These are phyloP conservation scores for Ochropacha duplaris DNA, from an alignment of 2,888 invertebrate genomes.

Conservation along the genomic window DNA sequence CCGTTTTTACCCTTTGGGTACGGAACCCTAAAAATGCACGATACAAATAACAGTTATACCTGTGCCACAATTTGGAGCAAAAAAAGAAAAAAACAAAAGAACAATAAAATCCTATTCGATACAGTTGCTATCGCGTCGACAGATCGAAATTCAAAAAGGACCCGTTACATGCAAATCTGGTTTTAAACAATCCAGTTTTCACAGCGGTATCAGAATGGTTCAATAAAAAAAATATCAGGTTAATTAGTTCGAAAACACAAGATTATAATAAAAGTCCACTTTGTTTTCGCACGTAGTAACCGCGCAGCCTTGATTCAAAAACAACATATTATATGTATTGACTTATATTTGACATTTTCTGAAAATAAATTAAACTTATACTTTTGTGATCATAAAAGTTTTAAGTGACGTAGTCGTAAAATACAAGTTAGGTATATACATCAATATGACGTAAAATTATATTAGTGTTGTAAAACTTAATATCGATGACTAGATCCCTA, in stretches of 20 bases:
- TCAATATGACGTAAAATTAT: neutral
- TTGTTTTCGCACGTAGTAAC: conserved; percentile 3
- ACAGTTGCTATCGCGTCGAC: neutral
- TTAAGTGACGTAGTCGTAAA: neutral
- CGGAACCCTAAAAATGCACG: neutral
- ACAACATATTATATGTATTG: neutral
- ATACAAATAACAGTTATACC: neutral
- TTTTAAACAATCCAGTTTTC: neutral
- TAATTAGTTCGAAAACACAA: conserved; percentile 2
- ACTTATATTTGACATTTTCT: neutral
- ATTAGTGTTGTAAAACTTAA: neutral
- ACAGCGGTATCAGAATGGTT: neutral
- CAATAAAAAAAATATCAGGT: neutral
- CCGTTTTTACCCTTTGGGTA: no score
- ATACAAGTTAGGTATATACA: neutral
- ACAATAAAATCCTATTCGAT: neutral
- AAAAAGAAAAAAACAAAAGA: neutral
- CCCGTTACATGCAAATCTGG: conserved; percentile 3
- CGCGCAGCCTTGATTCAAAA: conserved; percentile 5
- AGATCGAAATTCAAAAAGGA: neutral
- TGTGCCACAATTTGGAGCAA: neutral
- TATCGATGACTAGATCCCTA: no score
- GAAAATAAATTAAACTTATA: neutral
- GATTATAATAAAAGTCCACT: neutral
- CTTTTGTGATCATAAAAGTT: neutral